These are phyloP conservation scores for Pimephales promelas DNA, from an alignment of 2,113 vertebrate genomes.

Conservation along the genomic window DNA sequence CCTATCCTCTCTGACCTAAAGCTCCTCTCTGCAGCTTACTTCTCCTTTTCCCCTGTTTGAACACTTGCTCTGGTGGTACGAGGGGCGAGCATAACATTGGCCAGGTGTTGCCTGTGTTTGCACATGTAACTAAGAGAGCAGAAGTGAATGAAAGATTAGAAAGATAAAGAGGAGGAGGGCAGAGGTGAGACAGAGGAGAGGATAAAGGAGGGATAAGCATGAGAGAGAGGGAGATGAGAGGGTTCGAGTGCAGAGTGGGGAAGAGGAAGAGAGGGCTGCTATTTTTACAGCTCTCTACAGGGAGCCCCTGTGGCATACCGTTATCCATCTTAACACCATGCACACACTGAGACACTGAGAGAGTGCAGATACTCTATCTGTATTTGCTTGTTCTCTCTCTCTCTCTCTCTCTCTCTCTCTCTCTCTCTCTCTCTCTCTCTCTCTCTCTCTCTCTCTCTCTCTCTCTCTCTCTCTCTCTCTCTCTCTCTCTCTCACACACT, in stretches of 20 bases:
- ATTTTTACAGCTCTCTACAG: constrained; percentile 60
- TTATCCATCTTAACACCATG: constrained; percentile 60
- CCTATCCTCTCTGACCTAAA: not conserved
- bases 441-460: too few relatives aligned
- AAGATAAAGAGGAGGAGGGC: constrained; percentile 48
- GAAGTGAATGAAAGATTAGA: constrained; percentile 37
- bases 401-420: not conserved
- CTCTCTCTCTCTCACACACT: too few relatives aligned
- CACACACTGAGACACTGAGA: constrained; percentile 21
- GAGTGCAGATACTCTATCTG: constrained; percentile 42
- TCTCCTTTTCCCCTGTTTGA: not conserved
- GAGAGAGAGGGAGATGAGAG: constrained; percentile 31
- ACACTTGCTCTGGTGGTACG: not conserved
- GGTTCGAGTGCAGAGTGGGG: constrained; percentile 29
- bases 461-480: too few relatives aligned
- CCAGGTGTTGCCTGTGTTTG: constrained; percentile 21
- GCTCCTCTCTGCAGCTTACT: not conserved
- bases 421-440: too few relatives aligned
- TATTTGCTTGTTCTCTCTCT: constrained; percentile 21
- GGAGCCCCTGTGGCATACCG: constrained; percentile 53
- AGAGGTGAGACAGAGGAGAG: constrained; percentile 52
- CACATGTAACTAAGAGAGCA: constrained; percentile 33
- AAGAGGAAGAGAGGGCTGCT: constrained; percentile 53
- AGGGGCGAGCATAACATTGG: not conserved
- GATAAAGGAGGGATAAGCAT: constrained; percentile 39